Evolutionary conservation across 2,113 vertebrate genomes (phyloP), one percentile per base, ranked within the genome.

Genomic region (Gallinago jamesoni): DNA sequence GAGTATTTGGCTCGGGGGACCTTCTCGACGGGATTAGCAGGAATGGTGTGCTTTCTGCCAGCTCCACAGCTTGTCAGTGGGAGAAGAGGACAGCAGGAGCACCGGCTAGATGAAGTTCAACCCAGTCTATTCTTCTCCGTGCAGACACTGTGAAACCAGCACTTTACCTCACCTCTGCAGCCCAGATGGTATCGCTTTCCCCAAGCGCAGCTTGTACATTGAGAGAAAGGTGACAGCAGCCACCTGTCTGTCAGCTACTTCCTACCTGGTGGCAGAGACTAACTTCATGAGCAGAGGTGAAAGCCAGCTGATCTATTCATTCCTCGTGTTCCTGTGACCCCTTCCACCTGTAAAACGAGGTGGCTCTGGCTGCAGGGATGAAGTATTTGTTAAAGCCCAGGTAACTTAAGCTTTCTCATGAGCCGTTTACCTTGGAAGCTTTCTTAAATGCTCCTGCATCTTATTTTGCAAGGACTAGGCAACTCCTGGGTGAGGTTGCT

Each of bases 111-210:
- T 39, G 25, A 68, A 52, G 35, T 52, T 79, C 70, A 83, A 25
- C 68, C 62, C 53, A 2, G 0, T 57, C 23, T 70, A 0, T 12
- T 81, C 39, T 57, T 24, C 50, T 43, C 23, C 13, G 2, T 10
- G 6, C 21, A 16, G 23, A 27, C 2, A 7, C 8, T 5, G 20
- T 53, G 63, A 47, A 90, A 57, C 27, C 63, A 80, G 85, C 39
- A 33, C 53, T 73, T 53, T 20, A 43, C 62, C 43, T 33, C 30
- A 33, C 27, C 16, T 39, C 78, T 50, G 68, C 50, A 78, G 74
- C 66, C 64, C 69, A 20, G 15, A 9, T 2, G 0, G 1, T 5
- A n/a, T 12, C 20, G 4, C 62, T 47, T 60, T 11, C 67, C 67
- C 37, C 43, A 35, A 28, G 24, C 35, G 28, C 21, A 55, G 47